Conservation (phyloP, 1,140 invertebrate genomes). For the Samia ricini region DNA sequence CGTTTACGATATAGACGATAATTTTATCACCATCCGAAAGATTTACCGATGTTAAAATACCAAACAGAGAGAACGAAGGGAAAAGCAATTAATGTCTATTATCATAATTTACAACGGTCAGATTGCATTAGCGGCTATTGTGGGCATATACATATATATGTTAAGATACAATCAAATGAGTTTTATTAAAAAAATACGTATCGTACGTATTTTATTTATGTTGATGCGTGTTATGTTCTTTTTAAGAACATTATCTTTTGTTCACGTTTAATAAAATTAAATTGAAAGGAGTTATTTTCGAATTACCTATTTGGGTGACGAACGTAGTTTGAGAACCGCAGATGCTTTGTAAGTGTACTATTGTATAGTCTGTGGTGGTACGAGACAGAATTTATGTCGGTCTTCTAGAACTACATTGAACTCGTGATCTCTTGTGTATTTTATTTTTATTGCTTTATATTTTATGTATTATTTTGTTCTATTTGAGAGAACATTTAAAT, state of each 20-base stretch:
- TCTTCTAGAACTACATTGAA: slow-evolving; percentile 7
- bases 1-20: no score
- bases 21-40: no score
- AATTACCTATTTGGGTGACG: neutral
- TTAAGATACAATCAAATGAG: no score
- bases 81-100: slow-evolving; percentile 33
- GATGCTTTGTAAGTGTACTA: slow-evolving; percentile 14
- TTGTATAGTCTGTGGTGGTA: slow-evolving; percentile 1
- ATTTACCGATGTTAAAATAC: no score
- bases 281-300: no score
- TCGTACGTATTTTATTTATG: no score
- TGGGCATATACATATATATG: no score
- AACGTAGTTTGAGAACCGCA: neutral
- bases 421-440: slow-evolving; percentile 9
- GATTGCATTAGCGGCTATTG: slow-evolving; percentile 5
- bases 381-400: slow-evolving; percentile 19
- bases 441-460: slow-evolving; percentile 20
- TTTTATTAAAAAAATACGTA: no score
- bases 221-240: no score
- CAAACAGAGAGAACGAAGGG: neutral
- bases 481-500: no score
- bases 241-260: no score
- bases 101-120: slow-evolving; percentile 14
- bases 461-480: slow-evolving; percentile 7
- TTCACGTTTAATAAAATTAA: no score